phyloP scores from a whole-genome alignment of 2,113 vertebrate genomes.

The Pteronura brasiliensis region DNA sequence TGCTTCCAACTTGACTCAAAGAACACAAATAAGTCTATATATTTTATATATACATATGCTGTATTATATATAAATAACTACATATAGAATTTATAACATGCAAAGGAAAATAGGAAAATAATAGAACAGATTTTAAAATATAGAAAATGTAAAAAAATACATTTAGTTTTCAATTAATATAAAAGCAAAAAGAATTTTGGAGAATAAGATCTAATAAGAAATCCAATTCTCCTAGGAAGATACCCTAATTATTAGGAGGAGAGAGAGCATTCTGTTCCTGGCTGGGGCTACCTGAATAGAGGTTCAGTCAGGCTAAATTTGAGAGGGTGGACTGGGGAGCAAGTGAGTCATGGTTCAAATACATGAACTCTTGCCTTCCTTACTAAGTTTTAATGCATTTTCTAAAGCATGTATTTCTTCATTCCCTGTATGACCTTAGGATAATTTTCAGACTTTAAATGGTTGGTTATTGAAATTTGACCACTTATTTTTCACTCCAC shows the following conservation, averaged over 20 bases:
- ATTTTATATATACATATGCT: background rate
- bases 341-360: background rate
- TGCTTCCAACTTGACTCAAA: background rate
- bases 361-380: background rate
- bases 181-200: background rate
- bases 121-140: background rate
- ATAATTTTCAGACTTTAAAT: background rate
- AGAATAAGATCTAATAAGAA: background rate
- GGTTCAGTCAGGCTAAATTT: background rate
- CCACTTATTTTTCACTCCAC: background rate
- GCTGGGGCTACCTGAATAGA: background rate
- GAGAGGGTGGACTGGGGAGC: rapidly evolving
- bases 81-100: background rate
- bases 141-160: background rate
- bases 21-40: background rate
- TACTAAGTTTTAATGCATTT: background rate
- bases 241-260: too few species aligned
- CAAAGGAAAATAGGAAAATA: background rate
- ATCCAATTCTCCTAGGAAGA: background rate
- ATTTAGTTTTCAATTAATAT: background rate
- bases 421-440: background rate
- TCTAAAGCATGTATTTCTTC: background rate
- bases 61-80: background rate
- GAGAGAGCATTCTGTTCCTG: background rate
- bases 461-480: background rate